Evolutionary conservation across 2,888 invertebrate species (phyloP).

Genomic region (Metalampra italica): DNA sequence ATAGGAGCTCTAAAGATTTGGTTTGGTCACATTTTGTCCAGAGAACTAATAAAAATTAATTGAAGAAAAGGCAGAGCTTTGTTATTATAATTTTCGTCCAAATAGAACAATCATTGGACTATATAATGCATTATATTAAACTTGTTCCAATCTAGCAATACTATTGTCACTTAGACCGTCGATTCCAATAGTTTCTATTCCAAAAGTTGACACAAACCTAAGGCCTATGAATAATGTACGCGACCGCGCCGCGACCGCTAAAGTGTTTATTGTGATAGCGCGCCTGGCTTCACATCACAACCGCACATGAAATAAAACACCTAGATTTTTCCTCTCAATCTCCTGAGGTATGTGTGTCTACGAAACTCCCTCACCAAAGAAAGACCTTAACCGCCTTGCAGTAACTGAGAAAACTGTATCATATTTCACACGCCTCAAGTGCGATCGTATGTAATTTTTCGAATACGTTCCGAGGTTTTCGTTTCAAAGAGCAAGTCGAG

Average conservation of each 20-base stretch:
- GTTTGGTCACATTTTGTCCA: too few species aligned
- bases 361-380: constrained; percentile 15
- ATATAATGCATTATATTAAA: too few species aligned
- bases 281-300: constrained; percentile 52
- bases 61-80: too few species aligned
- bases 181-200: constrained; percentile 35
- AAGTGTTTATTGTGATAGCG: constrained; percentile 72
- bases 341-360: constrained; percentile 52
- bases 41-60: too few species aligned
- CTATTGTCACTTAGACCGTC: too few species aligned
- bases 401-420: constrained; percentile 43
- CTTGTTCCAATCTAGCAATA: too few species aligned
- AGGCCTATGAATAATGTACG: constrained; percentile 65
- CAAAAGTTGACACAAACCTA: constrained; percentile 52
- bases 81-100: too few species aligned
- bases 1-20: too few species aligned
- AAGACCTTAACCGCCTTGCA: constrained; percentile 40
- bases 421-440: constrained; percentile 43
- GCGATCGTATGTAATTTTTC: constrained; percentile 34
- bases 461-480: constrained; percentile 37
- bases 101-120: too few species aligned
- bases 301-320: constrained; percentile 69
- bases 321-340: constrained; percentile 72
- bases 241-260: constrained; percentile 46
- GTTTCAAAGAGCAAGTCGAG: constrained; percentile 32